These are phyloP conservation scores for Gonocerus acuteangulatus DNA, from an alignment of 2,888 invertebrate genomes.

Conservation along the genomic window DNA sequence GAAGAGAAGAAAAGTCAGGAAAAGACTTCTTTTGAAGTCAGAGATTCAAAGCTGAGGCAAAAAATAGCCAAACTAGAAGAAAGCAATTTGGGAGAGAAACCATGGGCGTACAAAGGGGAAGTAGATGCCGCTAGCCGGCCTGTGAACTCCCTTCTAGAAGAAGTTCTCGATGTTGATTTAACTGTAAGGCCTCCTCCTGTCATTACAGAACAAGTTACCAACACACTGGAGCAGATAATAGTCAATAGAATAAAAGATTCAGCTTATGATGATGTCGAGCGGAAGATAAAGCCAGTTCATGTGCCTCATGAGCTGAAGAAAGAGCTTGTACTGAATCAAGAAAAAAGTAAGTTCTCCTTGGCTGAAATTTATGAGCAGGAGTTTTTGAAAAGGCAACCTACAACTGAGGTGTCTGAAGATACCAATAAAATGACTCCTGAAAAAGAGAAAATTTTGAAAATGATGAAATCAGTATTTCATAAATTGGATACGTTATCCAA, in stretches of 20 bases:
- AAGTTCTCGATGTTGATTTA: slow-evolving; percentile 83
- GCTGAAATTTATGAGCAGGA: slow-evolving; percentile 85
- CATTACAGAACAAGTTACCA: slow-evolving; percentile 83
- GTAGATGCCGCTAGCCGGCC: slow-evolving; percentile 69
- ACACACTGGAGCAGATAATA: slow-evolving; percentile 84
- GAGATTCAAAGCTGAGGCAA: slow-evolving; percentile 62
- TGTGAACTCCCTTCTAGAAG: slow-evolving; percentile 85
- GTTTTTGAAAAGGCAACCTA: not conserved
- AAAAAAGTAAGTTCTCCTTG: slow-evolving; percentile 87
- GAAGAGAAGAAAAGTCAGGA: slow-evolving; percentile 25
- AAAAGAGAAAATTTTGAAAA: slow-evolving; percentile 59
- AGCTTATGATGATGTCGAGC: slow-evolving; percentile 87
- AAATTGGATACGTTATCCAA: slow-evolving; percentile 89
- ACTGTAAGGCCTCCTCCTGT: slow-evolving; percentile 78
- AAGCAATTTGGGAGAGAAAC: slow-evolving; percentile 68
- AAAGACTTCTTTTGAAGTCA: slow-evolving; percentile 52
- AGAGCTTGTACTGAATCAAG: slow-evolving; percentile 77
- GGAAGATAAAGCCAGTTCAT: slow-evolving; percentile 75
- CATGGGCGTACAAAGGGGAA: slow-evolving; percentile 93
- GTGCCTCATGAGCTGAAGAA: slow-evolving; percentile 80
- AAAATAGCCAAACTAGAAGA: slow-evolving; percentile 65
- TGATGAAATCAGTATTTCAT: slow-evolving; percentile 67
- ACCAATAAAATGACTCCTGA: slow-evolving; percentile 42
- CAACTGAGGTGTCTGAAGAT: not conserved
- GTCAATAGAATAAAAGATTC: slow-evolving; percentile 83